A percentile compares a stretch with the other conserved stretches of the same genome.
These are phyloP conservation scores for Spodoptera exigua DNA, from an alignment of 2,888 invertebrate species.

Conservation along the genomic window DNA sequence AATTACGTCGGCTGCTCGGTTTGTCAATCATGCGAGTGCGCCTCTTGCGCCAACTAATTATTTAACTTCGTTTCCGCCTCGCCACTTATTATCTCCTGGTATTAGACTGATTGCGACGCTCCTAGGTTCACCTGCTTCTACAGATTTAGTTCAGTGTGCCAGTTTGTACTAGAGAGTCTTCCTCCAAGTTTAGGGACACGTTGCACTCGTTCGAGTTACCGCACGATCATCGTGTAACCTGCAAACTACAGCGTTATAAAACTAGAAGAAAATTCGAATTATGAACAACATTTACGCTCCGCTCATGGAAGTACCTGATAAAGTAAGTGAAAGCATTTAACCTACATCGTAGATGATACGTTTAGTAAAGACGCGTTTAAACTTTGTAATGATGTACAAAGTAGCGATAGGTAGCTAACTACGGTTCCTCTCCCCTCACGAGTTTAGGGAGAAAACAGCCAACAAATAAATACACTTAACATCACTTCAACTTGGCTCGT, in stretches of 20 bases:
- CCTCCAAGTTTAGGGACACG: background rate
- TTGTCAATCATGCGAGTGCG: slow-evolving; percentile 79
- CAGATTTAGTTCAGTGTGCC: slow-evolving; percentile 35
- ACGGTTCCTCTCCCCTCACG: slow-evolving; percentile 33
- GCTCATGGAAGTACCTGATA: slow-evolving; percentile 38
- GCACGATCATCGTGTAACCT: background rate
- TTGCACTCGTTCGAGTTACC: background rate
- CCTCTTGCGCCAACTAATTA: slow-evolving; percentile 57
- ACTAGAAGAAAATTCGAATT: slow-evolving; percentile 15
- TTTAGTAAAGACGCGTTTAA: slow-evolving; percentile 49
- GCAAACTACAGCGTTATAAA: background rate
- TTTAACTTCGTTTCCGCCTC: slow-evolving; percentile 56
- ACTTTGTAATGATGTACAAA: slow-evolving; percentile 60
- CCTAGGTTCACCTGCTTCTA: slow-evolving; percentile 30
- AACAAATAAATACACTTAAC: slow-evolving; percentile 43
- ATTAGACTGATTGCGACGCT: slow-evolving; percentile 49
- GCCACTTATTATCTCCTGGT: slow-evolving; percentile 53
- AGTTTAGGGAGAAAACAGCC: slow-evolving; percentile 43
- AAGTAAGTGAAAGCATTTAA: slow-evolving; percentile 44
- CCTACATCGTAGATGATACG: slow-evolving; percentile 47
- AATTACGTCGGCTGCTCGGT: slow-evolving; percentile 80
- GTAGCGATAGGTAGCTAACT: slow-evolving; percentile 55
- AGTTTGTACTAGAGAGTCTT: slow-evolving; percentile 12
- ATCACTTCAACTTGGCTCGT: slow-evolving; percentile 15
- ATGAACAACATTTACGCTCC: slow-evolving; percentile 23